Evolutionary conservation across 2,888 invertebrate genomes (phyloP), one percentile per base, ranked within the genome.

Genomic region (Rhagium mordax): DNA sequence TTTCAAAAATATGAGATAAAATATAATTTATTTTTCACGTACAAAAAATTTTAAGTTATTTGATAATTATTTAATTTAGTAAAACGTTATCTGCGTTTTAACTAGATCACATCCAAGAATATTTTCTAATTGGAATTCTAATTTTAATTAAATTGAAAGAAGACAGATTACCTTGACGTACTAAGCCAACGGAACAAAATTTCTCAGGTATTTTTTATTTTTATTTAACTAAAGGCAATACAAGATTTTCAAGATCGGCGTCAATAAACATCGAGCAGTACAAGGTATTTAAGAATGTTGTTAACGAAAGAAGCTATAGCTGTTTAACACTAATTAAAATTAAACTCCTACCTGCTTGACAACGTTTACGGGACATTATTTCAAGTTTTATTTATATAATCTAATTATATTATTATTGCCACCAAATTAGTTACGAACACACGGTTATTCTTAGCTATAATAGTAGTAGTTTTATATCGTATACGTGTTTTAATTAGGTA

Each of bases 251-350:
- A 21, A 64, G 47, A 64, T 49, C 64, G 24, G 64, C 24, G 15
- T 24, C 29, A 47, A 64, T 64, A 64, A 64, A 64, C 24, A n/a
- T 64, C 20, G 21, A 64, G 20, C 51, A 51, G 51, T 51, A 7
- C 20, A 3, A 51, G 18, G 2, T 8, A 10, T 10, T 18, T 16
- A 16, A 7, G 51, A 51, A 51, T 51, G 51, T 51, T 51, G 51
- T 10, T 20, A 1, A 10, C 29, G 8, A 51, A 51, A 20, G 20
- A 51, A 20, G 20, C 16, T 51, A 20, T 8, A 0, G 16, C 13
- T 51, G 10, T 51, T 51, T 51, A 51, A 51, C 20, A 18, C 10
- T 18, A 16, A 51, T 18, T 10, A 18, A 20, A 33, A 33, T 51
- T 51, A 51, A 10, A 18, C 20, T 51, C 20, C 18, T 20, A 18